These are phyloP conservation scores for Oreochromis spilurus DNA, from an alignment of 2,113 vertebrate species.

Conservation along the genomic window DNA sequence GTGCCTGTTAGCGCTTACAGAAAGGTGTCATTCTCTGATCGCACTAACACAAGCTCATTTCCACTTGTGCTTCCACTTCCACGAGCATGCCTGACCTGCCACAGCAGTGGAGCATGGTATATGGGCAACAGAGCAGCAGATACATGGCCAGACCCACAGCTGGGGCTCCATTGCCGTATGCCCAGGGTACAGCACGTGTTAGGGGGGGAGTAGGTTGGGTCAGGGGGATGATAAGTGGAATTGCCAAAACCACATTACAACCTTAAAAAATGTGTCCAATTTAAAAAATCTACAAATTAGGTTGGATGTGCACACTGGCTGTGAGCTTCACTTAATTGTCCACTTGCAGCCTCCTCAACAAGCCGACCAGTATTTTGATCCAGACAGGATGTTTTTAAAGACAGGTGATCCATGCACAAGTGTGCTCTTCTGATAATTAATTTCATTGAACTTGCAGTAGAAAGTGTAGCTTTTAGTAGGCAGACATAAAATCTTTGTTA, in stretches of 20 bases:
- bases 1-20: not conserved
- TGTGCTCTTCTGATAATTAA: constrained; percentile 46
- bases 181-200: not conserved
- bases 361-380: not conserved
- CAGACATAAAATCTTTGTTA: constrained; percentile 7
- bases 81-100: constrained; percentile 34
- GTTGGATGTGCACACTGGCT: not conserved
- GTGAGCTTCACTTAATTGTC: not conserved
- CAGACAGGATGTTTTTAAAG: constrained; percentile 28
- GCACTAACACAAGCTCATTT: constrained; percentile 9
- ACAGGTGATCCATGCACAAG: constrained; percentile 13
- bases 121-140: constrained; percentile 41
- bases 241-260: not conserved
- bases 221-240: not conserved
- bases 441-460: constrained; percentile 19
- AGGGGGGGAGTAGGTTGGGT: not conserved
- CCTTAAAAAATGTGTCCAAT: not conserved
- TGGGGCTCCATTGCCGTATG: constrained; percentile 10
- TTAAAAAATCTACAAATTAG: not conserved
- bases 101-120: constrained; percentile 36
- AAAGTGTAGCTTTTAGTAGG: constrained; percentile 1
- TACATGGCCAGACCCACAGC: constrained; percentile 29
- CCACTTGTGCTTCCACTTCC: constrained; percentile 11
- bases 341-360: not conserved
- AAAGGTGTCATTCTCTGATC: constrained; percentile 2